Evolutionary conservation across 2,113 vertebrate species (phyloP), one percentile per base, ranked within the genome.

Genomic region (Bostrychus sinensis): DNA sequence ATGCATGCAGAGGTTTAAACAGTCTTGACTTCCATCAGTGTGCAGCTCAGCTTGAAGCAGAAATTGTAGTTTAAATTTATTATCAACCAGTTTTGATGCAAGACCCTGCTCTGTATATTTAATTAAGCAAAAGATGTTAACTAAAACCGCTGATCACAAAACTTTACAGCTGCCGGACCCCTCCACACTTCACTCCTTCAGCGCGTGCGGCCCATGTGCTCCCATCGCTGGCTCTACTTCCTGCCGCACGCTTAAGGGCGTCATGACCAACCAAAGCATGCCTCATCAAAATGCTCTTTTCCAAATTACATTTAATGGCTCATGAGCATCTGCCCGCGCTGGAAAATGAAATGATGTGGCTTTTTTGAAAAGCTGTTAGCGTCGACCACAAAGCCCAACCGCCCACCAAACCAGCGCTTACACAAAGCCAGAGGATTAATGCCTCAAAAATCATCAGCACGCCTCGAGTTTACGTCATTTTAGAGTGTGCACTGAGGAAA

Each of bases 281-380:
- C 72, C 75, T 88, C 70, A 64, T 84, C 58, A 80, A 78, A 81
- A 85, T 75, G 45, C 75, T 54, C 62, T 51, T 78, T 75, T 72
- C 66, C 80, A 84, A 75, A 88, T 87, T 77, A 70, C 72, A 58
- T 76, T 75, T 86, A 86, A 86, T 82, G 80, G 75, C 84, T 70
- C 32, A 23, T 69, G 70, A 61, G 71, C 78, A 62, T 80, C 65
- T 16, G 75, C 71, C 50, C 54, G 65, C 2, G 23, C 69, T 13
- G 86, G 84, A 86, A 84, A 88, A 89, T 63, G 66, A 83, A 88
- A 88, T 64, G 66, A 88, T 80, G 70, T 77, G 3, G 78, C 78
- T 83, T 83, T 81, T 72, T 82, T 12, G 19, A 60, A 71, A 43
- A 68, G 80, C 83, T 78, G 76, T 86, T 82, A 85, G 59, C 80